A percentile compares a stretch with the other conserved stretches of the same genome.
Evolutionary conservation across 2,113 vertebrate species (phyloP).

Genomic region (cat (Felis catus)): DNA sequence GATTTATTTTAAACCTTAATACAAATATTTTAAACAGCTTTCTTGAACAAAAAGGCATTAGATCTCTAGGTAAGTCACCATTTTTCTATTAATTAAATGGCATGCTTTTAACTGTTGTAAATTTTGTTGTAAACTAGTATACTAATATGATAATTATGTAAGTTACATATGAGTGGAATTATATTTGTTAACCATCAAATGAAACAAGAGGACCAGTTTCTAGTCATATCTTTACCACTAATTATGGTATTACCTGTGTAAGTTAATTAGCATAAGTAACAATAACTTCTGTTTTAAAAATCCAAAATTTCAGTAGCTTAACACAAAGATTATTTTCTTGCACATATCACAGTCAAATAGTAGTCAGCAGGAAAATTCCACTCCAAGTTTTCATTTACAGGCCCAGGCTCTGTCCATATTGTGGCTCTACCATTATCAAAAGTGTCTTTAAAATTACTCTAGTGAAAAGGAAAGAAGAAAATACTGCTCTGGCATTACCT

Average conservation of each 20-base stretch:
- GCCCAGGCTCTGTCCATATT: neutral
- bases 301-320: neutral
- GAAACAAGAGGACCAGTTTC: neutral
- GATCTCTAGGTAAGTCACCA: constrained; percentile 87
- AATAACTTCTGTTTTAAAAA: neutral
- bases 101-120: constrained; percentile 1
- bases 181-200: constrained; percentile 25
- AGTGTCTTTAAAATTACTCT: neutral
- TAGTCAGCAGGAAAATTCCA: neutral
- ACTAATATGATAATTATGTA: neutral
- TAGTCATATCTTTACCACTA: neutral
- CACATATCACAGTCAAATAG: neutral
- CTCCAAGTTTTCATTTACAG: neutral
- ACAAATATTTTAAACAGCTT: constrained; percentile 84
- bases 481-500: neutral
- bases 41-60: constrained; percentile 89
- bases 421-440: neutral
- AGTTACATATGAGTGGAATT: constrained; percentile 1
- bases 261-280: neutral
- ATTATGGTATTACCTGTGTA: neutral
- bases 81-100: constrained; percentile 51
- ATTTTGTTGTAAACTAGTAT: constrained; percentile 3
- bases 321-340: neutral
- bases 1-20: constrained; percentile 83
- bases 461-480: neutral